Conservation (phyloP, 1,140 invertebrate species). For the Caligus rogercresseyi region DNA sequence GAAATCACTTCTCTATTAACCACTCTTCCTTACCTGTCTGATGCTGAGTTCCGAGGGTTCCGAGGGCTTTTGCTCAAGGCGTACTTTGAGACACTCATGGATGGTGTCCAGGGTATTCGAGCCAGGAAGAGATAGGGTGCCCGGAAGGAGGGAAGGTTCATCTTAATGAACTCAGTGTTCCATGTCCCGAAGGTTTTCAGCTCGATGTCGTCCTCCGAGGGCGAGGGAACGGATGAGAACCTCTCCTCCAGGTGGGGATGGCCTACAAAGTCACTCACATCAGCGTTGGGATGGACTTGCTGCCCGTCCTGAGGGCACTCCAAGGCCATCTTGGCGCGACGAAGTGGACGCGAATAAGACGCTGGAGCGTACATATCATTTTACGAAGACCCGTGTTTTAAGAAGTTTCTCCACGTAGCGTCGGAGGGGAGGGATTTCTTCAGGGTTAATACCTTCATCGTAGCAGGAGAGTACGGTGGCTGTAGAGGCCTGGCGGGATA, state of each 20-base stretch:
- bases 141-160: slow-evolving; percentile 61
- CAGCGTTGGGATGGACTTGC: slow-evolving; percentile 8
- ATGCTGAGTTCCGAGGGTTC: slow-evolving; percentile 67
- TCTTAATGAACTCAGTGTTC: slow-evolving; percentile 48
- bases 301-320: slow-evolving; percentile 25
- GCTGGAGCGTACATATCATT: slow-evolving; percentile 31
- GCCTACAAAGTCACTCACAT: not conserved
- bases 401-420: slow-evolving; percentile 69
- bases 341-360: slow-evolving; percentile 30
- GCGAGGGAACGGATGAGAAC: slow-evolving; percentile 15
- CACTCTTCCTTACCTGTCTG: slow-evolving; percentile 42
- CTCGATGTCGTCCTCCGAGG: slow-evolving; percentile 28
- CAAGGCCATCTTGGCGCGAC: slow-evolving; percentile 29
- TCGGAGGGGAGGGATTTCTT: slow-evolving; percentile 29
- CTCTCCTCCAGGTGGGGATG: slow-evolving; percentile 26
- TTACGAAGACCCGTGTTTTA: slow-evolving; percentile 65
- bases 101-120: slow-evolving; percentile 59
- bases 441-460: not conserved
- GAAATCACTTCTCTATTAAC: no score
- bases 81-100: slow-evolving; percentile 63
- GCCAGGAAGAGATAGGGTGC: slow-evolving; percentile 63
- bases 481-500: not conserved
- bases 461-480: not conserved
- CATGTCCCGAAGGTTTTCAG: slow-evolving; percentile 49
- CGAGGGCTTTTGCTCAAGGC: slow-evolving; percentile 59